Evolutionary conservation across 2,113 vertebrate genomes (phyloP), one percentile per base, ranked within the genome.

Genomic region (Psammodynastes pulverulentus): DNA sequence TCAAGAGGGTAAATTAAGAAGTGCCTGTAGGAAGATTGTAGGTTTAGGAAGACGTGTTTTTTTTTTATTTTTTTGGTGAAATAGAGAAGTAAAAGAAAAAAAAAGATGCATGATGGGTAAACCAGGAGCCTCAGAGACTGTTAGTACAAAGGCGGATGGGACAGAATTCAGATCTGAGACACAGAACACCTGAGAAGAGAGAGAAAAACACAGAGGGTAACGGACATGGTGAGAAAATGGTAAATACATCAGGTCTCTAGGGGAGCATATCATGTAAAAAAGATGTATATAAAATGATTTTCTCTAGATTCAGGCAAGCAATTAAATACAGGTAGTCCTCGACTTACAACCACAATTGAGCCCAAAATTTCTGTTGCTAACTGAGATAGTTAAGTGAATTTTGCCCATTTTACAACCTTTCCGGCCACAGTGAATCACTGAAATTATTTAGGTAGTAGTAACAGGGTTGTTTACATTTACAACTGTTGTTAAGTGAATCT

Each of bases 101-200:
- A 97, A 97, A 97, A 92, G 98, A 98, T 97, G 97, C 95, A 13
- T 97, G 97, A 97, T 97, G 97, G 98, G 98, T 98, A 96, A 97
- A 98, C 97, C 97, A 97, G 97, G 97, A 97, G 97, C 97, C 97
- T 98, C 95, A 97, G 97, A 97, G 98, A 96, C 97, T 97, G 97
- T 98, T 99, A 99, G 98, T 99, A 98, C 97, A 97, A 98, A 98
- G 98, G 98, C 97, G 97, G 98, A 98, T 98, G 98, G 97, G 96
- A 97, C 97, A 97, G 97, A 97, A 96, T 95, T 97, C 97, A 98
- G 97, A 98, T 97, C 97, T 96, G 98, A 98, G 98, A 98, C 97
- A 99, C 97, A 98, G 98, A 98, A 98, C 97, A 98, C 99, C 98
- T 99, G 97, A 98, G 98, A 98, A 99, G 97, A 98, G 98, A 98